Percentiles rank a stretch among this genome's conserved stretches.
Evolutionary conservation across 2,888 invertebrate species (phyloP).

Genomic region (Ormyrus thymus): DNA sequence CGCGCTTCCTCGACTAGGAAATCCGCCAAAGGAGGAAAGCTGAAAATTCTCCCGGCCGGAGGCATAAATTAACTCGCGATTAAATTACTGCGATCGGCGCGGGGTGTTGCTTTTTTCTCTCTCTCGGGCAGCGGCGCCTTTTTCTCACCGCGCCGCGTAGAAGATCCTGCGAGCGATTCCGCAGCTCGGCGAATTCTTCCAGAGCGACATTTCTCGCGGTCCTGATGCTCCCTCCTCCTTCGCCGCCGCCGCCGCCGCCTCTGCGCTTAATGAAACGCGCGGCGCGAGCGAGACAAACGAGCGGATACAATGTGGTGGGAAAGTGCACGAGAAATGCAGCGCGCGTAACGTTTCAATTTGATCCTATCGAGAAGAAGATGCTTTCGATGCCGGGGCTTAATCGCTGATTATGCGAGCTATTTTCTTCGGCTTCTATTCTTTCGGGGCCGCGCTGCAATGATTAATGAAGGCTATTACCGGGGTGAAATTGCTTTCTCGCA

Average conservation of each 20-base stretch:
- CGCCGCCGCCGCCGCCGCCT: neutral
- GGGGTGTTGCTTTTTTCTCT: neutral
- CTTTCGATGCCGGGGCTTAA: neutral
- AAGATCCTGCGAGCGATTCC: constrained; percentile 37
- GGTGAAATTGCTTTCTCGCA: too few relatives aligned
- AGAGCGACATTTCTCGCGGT: constrained; percentile 53
- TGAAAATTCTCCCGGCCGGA: neutral
- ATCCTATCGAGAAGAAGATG: neutral
- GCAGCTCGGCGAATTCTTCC: constrained; percentile 41
- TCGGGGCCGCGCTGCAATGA: too few relatives aligned
- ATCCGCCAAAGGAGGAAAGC: constrained; percentile 8
- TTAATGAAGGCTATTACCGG: too few relatives aligned
- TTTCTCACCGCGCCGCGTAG: neutral
- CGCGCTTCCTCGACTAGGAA: neutral
- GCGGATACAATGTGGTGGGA: constrained; percentile 33
- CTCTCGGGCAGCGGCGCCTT: too few relatives aligned
- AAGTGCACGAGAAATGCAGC: constrained; percentile 39
- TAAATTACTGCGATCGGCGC: constrained; percentile 18
- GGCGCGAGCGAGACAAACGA: constrained; percentile 31
- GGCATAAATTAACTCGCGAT: constrained; percentile 39
- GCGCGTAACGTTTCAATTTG: constrained; percentile 37
- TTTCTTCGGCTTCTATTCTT: too few relatives aligned
- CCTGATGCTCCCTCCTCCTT: constrained; percentile 26
- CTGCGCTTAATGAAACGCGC: constrained; percentile 38
- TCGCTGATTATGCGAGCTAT: too few relatives aligned